Percentiles rank a stretch among this genome's conserved stretches.
These are phyloP conservation scores for Spheniscus humboldti DNA, from an alignment of 2,797 vertebrate species.

Conservation along the genomic window DNA sequence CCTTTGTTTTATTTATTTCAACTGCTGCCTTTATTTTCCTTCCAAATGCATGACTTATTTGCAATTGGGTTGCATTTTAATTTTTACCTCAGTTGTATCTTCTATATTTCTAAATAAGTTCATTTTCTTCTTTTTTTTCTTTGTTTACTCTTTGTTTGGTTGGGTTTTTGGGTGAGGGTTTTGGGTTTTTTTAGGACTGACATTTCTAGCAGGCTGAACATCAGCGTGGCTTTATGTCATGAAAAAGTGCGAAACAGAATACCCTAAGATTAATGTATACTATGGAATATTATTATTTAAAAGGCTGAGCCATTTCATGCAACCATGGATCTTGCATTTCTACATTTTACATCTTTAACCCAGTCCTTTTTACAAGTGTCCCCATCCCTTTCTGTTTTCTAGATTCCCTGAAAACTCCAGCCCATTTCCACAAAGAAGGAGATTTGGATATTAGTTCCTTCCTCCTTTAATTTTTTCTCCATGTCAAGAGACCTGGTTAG, in stretches of 20 bases:
- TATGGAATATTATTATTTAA: neutral
- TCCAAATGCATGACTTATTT: neutral
- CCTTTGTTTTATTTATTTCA: neutral
- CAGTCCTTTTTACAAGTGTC: neutral
- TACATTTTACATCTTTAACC: neutral
- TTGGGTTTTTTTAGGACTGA: neutral
- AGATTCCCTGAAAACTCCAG: neutral
- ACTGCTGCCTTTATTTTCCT: neutral
- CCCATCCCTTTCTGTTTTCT: neutral
- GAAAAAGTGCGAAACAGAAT: neutral
- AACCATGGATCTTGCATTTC: neutral
- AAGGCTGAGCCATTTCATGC: neutral
- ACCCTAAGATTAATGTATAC: neutral
- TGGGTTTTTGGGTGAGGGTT: rapidly evolving
- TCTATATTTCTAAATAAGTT: neutral
- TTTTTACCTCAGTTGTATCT: neutral
- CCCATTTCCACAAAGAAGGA: neutral
- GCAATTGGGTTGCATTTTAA: neutral
- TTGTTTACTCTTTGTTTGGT: neutral
- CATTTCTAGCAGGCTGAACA: neutral
- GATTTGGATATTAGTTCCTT: neutral
- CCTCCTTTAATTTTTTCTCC: neutral
- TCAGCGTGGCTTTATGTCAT: neutral
- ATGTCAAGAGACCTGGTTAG: neutral
- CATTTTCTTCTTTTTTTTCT: neutral